Base-by-base conservation (phyloP, 2,888 invertebrate genomes). In the Phrixothrix hirtus region DNA sequence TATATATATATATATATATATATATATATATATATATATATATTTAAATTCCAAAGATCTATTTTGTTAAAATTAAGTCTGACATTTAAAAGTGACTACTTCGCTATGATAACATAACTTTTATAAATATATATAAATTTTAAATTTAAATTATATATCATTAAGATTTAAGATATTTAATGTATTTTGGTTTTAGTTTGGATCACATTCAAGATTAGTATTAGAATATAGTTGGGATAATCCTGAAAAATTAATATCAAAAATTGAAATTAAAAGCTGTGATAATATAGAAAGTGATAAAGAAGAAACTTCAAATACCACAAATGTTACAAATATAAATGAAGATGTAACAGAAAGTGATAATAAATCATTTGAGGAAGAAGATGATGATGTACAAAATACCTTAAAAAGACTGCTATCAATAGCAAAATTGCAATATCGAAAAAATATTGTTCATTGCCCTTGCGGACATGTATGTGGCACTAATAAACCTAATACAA, bases 181-280 rank as follows among this genome's bases (percentile, higher is more conserved):
- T 10, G n/a, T 17, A 7, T 35, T 31, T 21, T 15, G 4, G 1
- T 57, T 57, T 25, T 68, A 87, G 87, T 87, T 86, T 72, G 89
- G 89, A 10, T 78, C 80, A 47, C 86, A 91, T 53, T 87, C 88
- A 0, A 88, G 85, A 73, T 74, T 92, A 17, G 81, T 85, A 48
- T 73, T 92, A 14, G 89, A 92, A 71, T 92, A 92, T 73, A 87
- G 86, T 81, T 92, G 89, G 89, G 83, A 83, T 15, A 31, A 39
- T 21, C 32, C 45, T 11, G 31, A 17, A 43, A 70, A 66, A 56
- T 52, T 63, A 25, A n/a, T n/a, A n/a, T 63, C 46, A 10, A 52
- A 35, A 39, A 38, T 12, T 2, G 49, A 54, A 30, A 1, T 35
- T 6, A 37, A 52, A 14, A 34, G 10, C 25, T 37, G 37, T 37